phyloP scores from a whole-genome alignment of 2,888 invertebrate genomes.

The Sinhomidia bicolor region DNA sequence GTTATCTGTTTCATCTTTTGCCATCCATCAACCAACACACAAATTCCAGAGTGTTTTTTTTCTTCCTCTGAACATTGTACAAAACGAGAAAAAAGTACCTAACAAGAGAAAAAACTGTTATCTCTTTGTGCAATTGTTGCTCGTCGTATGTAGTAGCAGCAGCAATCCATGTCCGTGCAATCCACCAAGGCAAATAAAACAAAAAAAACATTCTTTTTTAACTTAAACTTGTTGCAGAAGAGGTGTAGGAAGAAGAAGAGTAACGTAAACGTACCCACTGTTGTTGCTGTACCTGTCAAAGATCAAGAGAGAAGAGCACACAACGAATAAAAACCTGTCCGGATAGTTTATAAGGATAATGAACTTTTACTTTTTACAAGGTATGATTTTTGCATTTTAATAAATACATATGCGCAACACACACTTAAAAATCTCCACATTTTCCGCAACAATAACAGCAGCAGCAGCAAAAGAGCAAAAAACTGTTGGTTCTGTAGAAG shows the following conservation, averaged over 20 bases:
- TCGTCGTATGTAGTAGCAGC: too few relatives aligned
- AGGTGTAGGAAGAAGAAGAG: background rate
- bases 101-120: background rate
- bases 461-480: conserved; percentile 40
- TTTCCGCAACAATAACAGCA: conserved; percentile 57
- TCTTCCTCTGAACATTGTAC: too few relatives aligned
- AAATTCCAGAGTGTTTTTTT: background rate
- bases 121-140: background rate
- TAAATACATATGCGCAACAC: background rate
- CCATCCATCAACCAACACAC: background rate
- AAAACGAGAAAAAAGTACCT: conserved; percentile 11
- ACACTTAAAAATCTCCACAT: background rate
- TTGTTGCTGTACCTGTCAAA: conserved; percentile 54
- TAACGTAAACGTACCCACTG: conserved; percentile 9
- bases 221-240: too few relatives aligned
- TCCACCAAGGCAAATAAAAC: too few relatives aligned
- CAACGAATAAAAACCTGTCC: conserved; percentile 70
- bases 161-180: too few relatives aligned
- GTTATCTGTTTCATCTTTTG: background rate
- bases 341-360: conserved; percentile 72
- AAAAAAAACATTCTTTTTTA: too few relatives aligned
- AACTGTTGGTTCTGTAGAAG: conserved; percentile 38
- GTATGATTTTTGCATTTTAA: conserved; percentile 53
- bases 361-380: conserved; percentile 72
- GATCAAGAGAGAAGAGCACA: conserved; percentile 52